These are phyloP conservation scores for Cephalopholis sonnerati DNA, from an alignment of 2,113 vertebrate genomes.

Conservation along the genomic window DNA sequence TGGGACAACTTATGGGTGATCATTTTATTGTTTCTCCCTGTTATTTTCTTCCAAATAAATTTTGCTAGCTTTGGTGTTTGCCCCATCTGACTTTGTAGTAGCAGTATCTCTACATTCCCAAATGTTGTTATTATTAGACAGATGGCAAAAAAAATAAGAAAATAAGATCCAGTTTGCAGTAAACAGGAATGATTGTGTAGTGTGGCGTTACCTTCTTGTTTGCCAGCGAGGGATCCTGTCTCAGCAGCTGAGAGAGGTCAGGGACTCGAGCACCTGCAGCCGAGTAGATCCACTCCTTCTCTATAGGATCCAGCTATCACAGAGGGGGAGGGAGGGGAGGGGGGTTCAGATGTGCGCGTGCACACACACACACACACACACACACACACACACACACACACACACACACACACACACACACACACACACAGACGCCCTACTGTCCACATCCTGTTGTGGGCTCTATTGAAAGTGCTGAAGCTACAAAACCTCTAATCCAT, in stretches of 20 bases:
- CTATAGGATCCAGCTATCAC: constrained; percentile 84
- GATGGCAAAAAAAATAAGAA: neutral
- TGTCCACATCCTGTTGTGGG: constrained; percentile 67
- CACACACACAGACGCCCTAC: constrained; percentile 15
- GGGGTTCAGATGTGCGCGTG: constrained; percentile 5
- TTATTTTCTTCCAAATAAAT: neutral
- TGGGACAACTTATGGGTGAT: neutral
- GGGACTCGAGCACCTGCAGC: constrained; percentile 83
- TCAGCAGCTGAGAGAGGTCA: constrained; percentile 84
- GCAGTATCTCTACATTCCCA: neutral
- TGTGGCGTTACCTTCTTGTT: constrained; percentile 84
- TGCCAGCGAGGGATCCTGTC: constrained; percentile 84
- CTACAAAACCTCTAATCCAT: constrained; percentile 65
- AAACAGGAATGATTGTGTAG: neutral
- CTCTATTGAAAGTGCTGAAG: constrained; percentile 54
- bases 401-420: constrained; percentile 38
- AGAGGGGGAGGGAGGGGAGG: neutral
- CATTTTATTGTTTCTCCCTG: neutral
- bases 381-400: constrained; percentile 13
- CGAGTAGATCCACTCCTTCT: constrained; percentile 88
- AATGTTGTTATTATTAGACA: neutral
- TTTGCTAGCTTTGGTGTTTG: neutral
- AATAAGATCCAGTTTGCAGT: neutral
- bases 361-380: constrained; percentile 25
- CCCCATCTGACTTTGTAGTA: neutral